phyloP scores from a whole-genome alignment of 2,797 vertebrate genomes.

The Glossophaga mutica region DNA sequence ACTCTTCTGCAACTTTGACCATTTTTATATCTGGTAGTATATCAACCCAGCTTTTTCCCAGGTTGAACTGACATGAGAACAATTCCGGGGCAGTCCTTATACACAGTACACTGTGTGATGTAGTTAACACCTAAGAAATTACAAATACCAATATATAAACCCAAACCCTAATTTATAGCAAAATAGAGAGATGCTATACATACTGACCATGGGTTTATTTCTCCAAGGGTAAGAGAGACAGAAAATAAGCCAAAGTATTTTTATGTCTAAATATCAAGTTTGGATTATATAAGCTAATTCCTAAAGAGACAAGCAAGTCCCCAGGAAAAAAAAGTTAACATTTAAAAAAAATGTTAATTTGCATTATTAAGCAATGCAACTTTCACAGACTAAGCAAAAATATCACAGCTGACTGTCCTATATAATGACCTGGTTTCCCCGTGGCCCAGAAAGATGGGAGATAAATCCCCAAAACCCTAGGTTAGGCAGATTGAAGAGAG shows the following conservation, averaged over 20 bases:
- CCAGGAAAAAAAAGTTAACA: background rate
- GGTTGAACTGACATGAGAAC: background rate
- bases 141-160: background rate
- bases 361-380: constrained; percentile 73
- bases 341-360: background rate
- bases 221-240: background rate
- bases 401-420: constrained; percentile 64
- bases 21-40: background rate
- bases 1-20: background rate
- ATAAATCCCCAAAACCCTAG: constrained; percentile 79
- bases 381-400: constrained; percentile 75
- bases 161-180: constrained; percentile 32
- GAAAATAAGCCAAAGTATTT: constrained; percentile 42
- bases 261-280: background rate
- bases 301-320: background rate
- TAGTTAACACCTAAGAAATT: constrained; percentile 1
- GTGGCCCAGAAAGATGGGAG: constrained; percentile 81
- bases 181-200: background rate
- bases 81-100: background rate
- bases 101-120: background rate
- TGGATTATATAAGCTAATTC: constrained; percentile 25
- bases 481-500: constrained; percentile 57
- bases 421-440: constrained; percentile 85
- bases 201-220: background rate
- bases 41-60: background rate